phyloP scores from a whole-genome alignment of 1,140 invertebrate species.

The Drosophila teissieri region DNA sequence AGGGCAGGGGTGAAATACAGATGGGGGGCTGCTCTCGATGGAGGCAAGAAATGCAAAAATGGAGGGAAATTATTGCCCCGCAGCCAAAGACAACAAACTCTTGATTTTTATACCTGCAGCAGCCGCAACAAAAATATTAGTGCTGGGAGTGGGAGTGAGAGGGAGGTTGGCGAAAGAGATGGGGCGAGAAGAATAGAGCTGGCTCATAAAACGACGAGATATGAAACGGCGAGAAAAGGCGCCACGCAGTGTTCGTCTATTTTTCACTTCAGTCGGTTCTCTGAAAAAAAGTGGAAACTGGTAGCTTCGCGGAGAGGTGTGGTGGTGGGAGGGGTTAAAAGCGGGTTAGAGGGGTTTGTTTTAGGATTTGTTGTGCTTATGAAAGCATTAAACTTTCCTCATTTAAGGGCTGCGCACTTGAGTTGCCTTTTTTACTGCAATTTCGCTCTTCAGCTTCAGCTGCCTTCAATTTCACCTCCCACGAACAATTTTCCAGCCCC shows the following conservation, averaged over 20 bases:
- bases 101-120: slow-evolving; percentile 78
- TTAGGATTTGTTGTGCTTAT: slow-evolving; percentile 83
- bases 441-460: slow-evolving; percentile 62
- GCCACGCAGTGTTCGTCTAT: slow-evolving; percentile 75
- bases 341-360: slow-evolving; percentile 51
- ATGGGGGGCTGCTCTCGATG: neutral
- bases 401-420: slow-evolving; percentile 79
- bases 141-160: neutral
- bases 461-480: neutral
- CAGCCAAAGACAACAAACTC: slow-evolving; percentile 80
- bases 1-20: neutral
- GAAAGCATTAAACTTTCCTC: slow-evolving; percentile 83
- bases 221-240: slow-evolving; percentile 48
- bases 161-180: neutral
- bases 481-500: slow-evolving; percentile 2
- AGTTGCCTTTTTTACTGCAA: slow-evolving; percentile 82
- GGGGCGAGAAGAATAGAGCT: slow-evolving; percentile 64
- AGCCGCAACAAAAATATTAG: slow-evolving; percentile 11
- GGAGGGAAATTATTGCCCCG: slow-evolving; percentile 72
- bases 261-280: slow-evolving; percentile 68
- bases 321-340: neutral
- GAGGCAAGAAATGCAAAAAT: slow-evolving; percentile 62
- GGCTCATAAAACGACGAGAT: slow-evolving; percentile 75
- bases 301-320: slow-evolving; percentile 1
- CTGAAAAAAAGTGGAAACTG: slow-evolving; percentile 9